Conservation (phyloP, 92 coral and sea anemone species). For the Epizoanthus illoricatus region DNA sequence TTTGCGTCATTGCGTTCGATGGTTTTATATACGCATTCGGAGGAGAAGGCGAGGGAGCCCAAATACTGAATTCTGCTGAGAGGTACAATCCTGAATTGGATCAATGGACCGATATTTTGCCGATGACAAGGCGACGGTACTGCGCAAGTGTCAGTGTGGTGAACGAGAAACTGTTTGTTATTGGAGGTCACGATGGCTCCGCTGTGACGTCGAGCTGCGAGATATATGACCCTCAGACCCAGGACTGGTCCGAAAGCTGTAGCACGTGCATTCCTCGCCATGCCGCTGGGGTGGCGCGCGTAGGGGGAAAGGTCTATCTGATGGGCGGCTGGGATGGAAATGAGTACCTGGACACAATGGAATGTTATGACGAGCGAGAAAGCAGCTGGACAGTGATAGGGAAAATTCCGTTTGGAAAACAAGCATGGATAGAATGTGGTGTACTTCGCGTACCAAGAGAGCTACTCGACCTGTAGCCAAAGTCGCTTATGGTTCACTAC, state of each 20-base stretch:
- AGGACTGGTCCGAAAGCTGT: conserved; percentile 68
- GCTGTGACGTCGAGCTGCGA: conserved; percentile 72
- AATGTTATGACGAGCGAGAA: conserved; percentile 66
- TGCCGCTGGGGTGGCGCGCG: conserved; percentile 66
- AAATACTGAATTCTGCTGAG: conserved; percentile 50
- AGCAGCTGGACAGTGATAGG: conserved; percentile 46
- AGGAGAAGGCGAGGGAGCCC: conserved; percentile 56
- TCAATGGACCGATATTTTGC: conserved; percentile 58
- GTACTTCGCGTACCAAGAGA: conserved; percentile 51
- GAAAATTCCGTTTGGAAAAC: conserved; percentile 54
- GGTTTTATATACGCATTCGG: conserved; percentile 72
- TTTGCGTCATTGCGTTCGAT: conserved; percentile 54
- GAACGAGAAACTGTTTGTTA: conserved; percentile 56
- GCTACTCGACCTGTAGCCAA: conserved; percentile 6
- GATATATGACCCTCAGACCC: conserved; percentile 50
- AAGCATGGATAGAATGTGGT: conserved; percentile 65
- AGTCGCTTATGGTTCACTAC: no score
- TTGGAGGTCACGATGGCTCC: conserved; percentile 66
- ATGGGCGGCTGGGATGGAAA: conserved; percentile 68
- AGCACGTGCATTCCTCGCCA: conserved; percentile 63
- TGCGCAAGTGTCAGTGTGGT: conserved; percentile 61
- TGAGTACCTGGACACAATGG: conserved; percentile 48
- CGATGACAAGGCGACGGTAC: conserved; percentile 57
- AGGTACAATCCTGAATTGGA: conserved; percentile 53
- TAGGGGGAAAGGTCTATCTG: conserved; percentile 58